Evolutionary conservation across 2,797 vertebrate species (phyloP).

Genomic region (Chiroxiphia lanceolata): DNA sequence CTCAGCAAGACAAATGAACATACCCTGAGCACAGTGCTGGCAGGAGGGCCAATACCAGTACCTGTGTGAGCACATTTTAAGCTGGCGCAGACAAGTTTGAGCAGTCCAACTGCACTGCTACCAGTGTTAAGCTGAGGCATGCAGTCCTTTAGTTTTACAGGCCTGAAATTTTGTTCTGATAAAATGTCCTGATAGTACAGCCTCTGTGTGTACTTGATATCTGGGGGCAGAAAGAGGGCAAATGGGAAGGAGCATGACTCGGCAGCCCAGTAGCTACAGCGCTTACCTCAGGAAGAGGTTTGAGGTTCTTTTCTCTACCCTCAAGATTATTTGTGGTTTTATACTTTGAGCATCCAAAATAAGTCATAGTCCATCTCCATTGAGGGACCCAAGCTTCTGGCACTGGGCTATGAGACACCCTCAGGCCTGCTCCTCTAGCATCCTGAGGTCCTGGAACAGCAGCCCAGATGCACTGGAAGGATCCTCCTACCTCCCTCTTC

Average conservation of each 20-base stretch:
- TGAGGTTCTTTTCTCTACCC: neutral
- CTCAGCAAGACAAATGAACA: neutral
- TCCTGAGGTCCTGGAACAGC: neutral
- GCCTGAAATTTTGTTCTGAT: neutral
- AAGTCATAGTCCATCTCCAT: neutral
- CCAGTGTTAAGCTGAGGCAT: neutral
- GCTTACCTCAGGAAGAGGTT: neutral
- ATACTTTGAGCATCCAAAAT: neutral
- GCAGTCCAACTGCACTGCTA: neutral
- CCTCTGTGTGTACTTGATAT: neutral
- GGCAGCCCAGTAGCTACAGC: neutral
- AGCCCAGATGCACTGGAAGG: neutral
- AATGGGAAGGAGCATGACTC: neutral
- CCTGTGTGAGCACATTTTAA: neutral
- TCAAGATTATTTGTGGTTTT: neutral
- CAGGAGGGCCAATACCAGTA: neutral
- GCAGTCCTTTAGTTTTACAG: neutral
- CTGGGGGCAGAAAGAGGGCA: neutral
- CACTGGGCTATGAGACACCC: neutral
- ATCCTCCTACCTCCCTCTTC: neutral
- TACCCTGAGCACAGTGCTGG: neutral
- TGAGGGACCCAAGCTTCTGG: neutral
- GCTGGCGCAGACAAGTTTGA: neutral
- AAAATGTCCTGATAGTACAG: neutral
- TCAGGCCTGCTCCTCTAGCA: neutral